Percentiles rank a stretch among this genome's conserved stretches.
Evolutionary conservation across 2,797 vertebrate genomes (phyloP).

Genomic region (Pseudomugil gertrudae): DNA sequence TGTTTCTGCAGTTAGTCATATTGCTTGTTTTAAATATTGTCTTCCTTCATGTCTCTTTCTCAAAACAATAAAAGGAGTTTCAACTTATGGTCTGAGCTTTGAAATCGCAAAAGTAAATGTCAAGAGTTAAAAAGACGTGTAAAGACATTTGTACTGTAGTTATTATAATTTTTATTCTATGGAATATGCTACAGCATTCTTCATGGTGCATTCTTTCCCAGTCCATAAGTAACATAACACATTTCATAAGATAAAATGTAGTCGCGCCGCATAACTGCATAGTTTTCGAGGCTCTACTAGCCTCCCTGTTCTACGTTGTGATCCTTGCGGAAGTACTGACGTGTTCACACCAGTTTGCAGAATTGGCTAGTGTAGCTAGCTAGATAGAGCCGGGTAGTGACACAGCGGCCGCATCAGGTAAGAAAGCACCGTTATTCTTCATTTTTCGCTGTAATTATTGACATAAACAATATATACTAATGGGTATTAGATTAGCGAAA

Average conservation of each 20-base stretch:
- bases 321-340: conserved; percentile 81
- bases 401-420: conserved; percentile 84
- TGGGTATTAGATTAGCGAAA: background rate
- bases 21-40: conserved; percentile 69
- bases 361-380: conserved; percentile 75
- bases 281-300: conserved; percentile 47
- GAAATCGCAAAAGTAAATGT: background rate
- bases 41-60: conserved; percentile 21
- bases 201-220: background rate
- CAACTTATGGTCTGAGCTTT: background rate
- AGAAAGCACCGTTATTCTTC: conserved; percentile 54
- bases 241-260: background rate
- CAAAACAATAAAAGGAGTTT: conserved; percentile 17
- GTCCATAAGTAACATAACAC: background rate
- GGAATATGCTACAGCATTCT: background rate
- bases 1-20: conserved; percentile 59
- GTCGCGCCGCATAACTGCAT: background rate
- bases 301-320: conserved; percentile 38
- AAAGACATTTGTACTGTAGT: background rate
- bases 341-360: conserved; percentile 78
- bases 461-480: background rate
- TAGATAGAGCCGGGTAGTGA: conserved; percentile 81
- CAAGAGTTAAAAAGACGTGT: background rate
- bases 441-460: background rate
- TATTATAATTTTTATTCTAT: background rate